These are phyloP conservation scores for Anorthoa munda DNA, from an alignment of 2,888 invertebrate genomes.

Conservation along the genomic window DNA sequence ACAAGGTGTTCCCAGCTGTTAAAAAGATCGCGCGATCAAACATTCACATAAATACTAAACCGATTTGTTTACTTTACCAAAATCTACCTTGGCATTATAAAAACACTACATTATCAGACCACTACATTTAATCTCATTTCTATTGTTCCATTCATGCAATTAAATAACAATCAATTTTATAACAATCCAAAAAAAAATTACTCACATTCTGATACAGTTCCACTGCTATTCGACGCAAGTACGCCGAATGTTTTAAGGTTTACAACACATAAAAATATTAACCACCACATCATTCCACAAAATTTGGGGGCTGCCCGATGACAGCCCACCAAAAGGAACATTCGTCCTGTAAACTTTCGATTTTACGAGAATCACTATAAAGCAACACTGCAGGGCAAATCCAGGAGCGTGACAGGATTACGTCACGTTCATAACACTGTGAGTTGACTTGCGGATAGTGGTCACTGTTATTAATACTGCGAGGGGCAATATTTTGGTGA, in stretches of 20 bases:
- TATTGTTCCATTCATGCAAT: constrained; percentile 33
- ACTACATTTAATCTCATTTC: constrained; percentile 15
- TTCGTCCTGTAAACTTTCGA: constrained; percentile 88
- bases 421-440: constrained; percentile 79
- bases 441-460: constrained; percentile 72
- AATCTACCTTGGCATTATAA: constrained; percentile 17
- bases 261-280: constrained; percentile 87
- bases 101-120: neutral
- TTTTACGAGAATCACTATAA: constrained; percentile 83
- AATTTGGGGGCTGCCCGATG: constrained; percentile 89
- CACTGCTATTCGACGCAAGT: constrained; percentile 81
- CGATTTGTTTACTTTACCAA: constrained; percentile 66
- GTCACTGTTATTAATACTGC: constrained; percentile 81
- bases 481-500: constrained; percentile 84
- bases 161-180: constrained; percentile 49
- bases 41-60: constrained; percentile 53
- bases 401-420: constrained; percentile 69
- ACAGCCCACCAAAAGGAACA: constrained; percentile 90
- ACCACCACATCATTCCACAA: constrained; percentile 90
- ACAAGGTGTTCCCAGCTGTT: constrained; percentile 73
- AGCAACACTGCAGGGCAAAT: constrained; percentile 79
- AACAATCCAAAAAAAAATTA: constrained; percentile 66
- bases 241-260: constrained; percentile 85
- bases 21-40: constrained; percentile 69
- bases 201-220: constrained; percentile 82